phyloP scores from a whole-genome alignment of 2,797 vertebrate genomes.

The Sebastes elongatus region DNA sequence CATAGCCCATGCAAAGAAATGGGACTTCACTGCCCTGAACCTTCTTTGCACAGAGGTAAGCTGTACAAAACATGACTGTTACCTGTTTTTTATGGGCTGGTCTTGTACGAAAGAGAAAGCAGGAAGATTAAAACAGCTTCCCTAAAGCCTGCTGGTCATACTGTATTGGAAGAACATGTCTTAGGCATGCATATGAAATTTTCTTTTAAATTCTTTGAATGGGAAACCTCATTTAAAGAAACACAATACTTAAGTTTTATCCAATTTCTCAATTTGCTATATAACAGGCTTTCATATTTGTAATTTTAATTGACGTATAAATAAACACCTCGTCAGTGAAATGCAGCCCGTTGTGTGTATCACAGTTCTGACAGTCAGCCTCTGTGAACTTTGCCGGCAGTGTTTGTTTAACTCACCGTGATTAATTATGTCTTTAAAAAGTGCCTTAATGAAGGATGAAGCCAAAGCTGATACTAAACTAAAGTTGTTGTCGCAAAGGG shows the following conservation, averaged over 20 bases:
- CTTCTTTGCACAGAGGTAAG: slow-evolving; percentile 96
- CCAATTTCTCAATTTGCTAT: background rate
- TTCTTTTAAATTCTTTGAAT: background rate
- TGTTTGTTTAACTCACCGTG: slow-evolving; percentile 3
- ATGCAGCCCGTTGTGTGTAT: background rate
- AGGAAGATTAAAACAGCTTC: background rate
- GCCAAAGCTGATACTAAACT: slow-evolving; percentile 14
- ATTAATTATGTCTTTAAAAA: slow-evolving; percentile 19
- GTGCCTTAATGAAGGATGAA: slow-evolving; percentile 20
- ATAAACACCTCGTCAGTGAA: background rate
- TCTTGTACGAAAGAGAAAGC: background rate
- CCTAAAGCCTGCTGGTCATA: background rate
- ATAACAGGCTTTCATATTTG: background rate
- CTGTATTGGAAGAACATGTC: background rate
- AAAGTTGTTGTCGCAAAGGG: slow-evolving; percentile 4
- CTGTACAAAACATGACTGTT: background rate
- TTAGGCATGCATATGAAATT: fast-evolving
- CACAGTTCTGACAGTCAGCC: background rate
- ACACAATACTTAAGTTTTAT: background rate
- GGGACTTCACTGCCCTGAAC: slow-evolving; percentile 95
- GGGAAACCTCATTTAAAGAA: background rate
- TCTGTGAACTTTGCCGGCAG: background rate
- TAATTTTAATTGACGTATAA: background rate
- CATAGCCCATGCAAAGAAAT: slow-evolving; percentile 90
- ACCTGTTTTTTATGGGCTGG: background rate